phyloP scores from a whole-genome alignment of 2,888 invertebrate species.

The Pyrgus malvae region DNA sequence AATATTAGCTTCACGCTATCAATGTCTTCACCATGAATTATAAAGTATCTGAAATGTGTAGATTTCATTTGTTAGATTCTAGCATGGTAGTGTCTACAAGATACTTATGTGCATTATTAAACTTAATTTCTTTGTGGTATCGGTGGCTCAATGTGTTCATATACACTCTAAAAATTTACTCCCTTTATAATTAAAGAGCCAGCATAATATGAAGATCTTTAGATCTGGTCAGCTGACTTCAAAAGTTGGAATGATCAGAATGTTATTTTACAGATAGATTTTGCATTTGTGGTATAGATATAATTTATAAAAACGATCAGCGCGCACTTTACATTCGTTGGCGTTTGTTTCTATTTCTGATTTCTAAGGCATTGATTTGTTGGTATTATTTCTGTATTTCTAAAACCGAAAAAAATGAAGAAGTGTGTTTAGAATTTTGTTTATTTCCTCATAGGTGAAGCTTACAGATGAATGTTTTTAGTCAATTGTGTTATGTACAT shows the following conservation, averaged over 20 bases:
- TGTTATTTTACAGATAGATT: neutral
- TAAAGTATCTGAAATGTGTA: constrained; percentile 6
- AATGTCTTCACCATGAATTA: constrained; percentile 12
- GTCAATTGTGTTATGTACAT: constrained; percentile 63
- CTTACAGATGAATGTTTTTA: constrained; percentile 54
- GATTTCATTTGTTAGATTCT: constrained; percentile 5
- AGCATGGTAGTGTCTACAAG: constrained; percentile 26
- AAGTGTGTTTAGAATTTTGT: neutral
- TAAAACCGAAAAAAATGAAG: neutral
- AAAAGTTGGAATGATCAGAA: constrained; percentile 13
- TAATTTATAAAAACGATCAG: neutral
- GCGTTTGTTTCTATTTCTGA: constrained; percentile 30
- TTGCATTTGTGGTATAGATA: neutral
- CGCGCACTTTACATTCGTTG: neutral
- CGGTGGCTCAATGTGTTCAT: constrained; percentile 18
- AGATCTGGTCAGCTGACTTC: constrained; percentile 13
- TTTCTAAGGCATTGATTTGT: neutral
- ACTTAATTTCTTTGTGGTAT: neutral
- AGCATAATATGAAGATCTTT: neutral
- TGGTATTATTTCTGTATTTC: neutral
- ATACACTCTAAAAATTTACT: constrained; percentile 16
- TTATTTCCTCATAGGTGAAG: constrained; percentile 59
- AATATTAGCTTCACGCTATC: constrained; percentile 15
- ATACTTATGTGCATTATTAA: constrained; percentile 23
- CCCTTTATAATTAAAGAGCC: neutral